Evolutionary conservation across 2,888 invertebrate genomes (phyloP), one percentile per base, ranked within the genome.

Genomic region (Leucophenga maculata): DNA sequence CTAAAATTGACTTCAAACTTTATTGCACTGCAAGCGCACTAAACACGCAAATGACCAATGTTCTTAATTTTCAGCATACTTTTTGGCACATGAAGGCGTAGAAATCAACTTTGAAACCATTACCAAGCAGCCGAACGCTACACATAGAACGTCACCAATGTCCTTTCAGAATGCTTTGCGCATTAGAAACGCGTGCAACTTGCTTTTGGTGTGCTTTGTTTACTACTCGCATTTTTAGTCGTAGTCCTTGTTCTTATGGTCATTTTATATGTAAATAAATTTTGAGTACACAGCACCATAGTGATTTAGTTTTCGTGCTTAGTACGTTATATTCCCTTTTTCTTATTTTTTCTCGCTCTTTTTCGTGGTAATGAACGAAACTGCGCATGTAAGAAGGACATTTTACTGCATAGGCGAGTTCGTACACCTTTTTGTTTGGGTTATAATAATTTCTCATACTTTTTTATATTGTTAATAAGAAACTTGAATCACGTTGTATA

Each of bases 401-500:
- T 60, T 26, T 50, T 50, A 52, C 20, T 26, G 57, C 20, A 68
- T 39, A n/a, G 39, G 26, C n/a, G 68, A 50, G 39, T 64, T 22
- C 14, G 31, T 66, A 16, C 52, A 20, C 62, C 62, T 64, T 64
- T 62, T 60, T 70, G 72, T 73, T 73, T 66, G 71, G 77, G 74
- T 74, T 72, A 72, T 78, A 80, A 78, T 73, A 80, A 80, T 78
- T 82, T 72, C 79, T 68, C 72, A 68, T 70, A 73, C 73, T 68
- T 71, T 74, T 71, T 74, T 59, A 69, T 70, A 50, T 64, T 52
- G 73, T 77, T 80, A 82, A 83, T 79, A 83, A 74, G 79, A 78
- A 80, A 82, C 82, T 73, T 78, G 74, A 77, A 75, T 82, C 81
- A 81, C 82, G 81, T 82, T 80, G 82, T 81, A 81, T 80, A 83